Conservation (phyloP, 2,888 invertebrate genomes). For the Cacoxenus indagator region DNA sequence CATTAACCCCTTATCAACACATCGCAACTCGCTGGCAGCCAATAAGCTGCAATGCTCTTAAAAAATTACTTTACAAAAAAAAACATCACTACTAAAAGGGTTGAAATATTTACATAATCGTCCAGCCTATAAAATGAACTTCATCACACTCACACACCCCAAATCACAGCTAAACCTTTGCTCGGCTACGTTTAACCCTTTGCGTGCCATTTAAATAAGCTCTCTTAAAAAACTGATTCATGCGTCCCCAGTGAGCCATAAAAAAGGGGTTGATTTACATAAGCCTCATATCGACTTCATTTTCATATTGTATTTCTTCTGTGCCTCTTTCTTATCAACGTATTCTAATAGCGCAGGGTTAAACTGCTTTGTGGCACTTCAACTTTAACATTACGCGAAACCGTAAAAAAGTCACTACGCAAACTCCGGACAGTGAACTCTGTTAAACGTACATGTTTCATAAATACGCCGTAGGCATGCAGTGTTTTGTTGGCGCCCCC, state of each 20-base stretch:
- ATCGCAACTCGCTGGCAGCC: not conserved
- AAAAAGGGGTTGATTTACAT: conserved; percentile 67
- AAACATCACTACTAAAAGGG: conserved; percentile 46
- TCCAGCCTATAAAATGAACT: conserved; percentile 19
- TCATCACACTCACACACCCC: conserved; percentile 5
- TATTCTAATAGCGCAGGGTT: not conserved
- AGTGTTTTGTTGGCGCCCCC: conserved; percentile 6
- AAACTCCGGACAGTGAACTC: conserved; percentile 7
- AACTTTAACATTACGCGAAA: not conserved
- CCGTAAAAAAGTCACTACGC: conserved; percentile 3
- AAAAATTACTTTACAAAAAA: not conserved
- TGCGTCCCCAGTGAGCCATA: conserved; percentile 31
- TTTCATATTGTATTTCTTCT: conserved; percentile 55
- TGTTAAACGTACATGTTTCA: conserved; percentile 9
- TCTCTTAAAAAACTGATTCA: conserved; percentile 33
- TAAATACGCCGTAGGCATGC: not conserved
- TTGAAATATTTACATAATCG: conserved; percentile 59
- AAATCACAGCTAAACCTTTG: conserved; percentile 43
- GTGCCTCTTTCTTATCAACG: conserved; percentile 9
- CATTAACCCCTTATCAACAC: not conserved
- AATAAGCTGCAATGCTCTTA: not conserved
- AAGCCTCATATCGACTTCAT: conserved; percentile 46
- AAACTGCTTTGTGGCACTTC: conserved; percentile 8
- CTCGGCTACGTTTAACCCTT: conserved; percentile 49
- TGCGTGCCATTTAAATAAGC: conserved; percentile 55